phyloP scores from a whole-genome alignment of 1,140 invertebrate genomes.

The Anastrepha ludens region DNA sequence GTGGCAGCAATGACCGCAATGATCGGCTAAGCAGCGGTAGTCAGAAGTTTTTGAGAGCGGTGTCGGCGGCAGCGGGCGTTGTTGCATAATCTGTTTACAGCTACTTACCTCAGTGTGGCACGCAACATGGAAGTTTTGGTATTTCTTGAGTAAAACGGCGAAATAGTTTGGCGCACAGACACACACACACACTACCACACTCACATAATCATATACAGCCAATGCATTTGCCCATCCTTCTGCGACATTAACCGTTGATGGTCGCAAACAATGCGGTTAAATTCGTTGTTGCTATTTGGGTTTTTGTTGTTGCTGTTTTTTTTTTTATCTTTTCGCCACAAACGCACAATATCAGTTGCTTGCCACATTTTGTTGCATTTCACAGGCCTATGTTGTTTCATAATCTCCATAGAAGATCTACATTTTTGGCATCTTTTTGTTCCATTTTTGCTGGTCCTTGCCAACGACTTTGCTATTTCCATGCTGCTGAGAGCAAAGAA shows the following conservation, averaged over 20 bases:
- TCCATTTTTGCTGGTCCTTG: background rate
- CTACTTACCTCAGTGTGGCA: constrained; percentile 50
- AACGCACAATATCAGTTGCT: constrained; percentile 1
- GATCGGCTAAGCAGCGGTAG: constrained; percentile 60
- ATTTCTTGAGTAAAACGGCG: background rate
- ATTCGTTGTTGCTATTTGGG: background rate
- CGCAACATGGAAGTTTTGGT: constrained; percentile 6
- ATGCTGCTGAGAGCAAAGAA: constrained; percentile 16
- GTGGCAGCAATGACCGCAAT: constrained; percentile 62
- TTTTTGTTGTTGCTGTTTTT: background rate
- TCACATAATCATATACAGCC: constrained; percentile 20
- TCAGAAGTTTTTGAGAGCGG: constrained; percentile 22
- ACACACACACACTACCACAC: constrained; percentile 23
- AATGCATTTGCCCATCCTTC: constrained; percentile 6
- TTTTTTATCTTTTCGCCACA: background rate
- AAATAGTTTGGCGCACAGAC: background rate
- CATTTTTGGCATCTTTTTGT: constrained; percentile 23
- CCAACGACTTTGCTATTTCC: background rate
- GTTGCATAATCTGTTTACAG: constrained; percentile 58
- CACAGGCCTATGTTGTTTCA: background rate
- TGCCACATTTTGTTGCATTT: constrained; percentile 21
- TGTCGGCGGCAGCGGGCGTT: constrained; percentile 54
- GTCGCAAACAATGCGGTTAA: constrained; percentile 48
- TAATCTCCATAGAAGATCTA: background rate
- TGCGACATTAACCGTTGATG: constrained; percentile 15